Evolutionary conservation across 2,113 vertebrate genomes (phyloP).

Genomic region (Engraulis encrasicolus): DNA sequence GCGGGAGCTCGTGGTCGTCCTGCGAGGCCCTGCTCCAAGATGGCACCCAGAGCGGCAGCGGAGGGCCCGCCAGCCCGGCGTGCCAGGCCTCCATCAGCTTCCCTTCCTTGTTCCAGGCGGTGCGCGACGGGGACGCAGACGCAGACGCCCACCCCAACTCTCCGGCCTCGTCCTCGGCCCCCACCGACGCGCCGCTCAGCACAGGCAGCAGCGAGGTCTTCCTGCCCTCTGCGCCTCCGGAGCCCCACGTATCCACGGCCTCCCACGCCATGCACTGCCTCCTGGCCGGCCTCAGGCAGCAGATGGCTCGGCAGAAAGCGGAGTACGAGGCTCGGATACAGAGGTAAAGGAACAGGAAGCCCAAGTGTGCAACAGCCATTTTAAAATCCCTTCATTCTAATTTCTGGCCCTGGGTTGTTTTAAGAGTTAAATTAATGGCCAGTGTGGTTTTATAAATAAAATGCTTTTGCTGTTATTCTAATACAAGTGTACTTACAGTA

Average conservation of each 20-base stretch:
- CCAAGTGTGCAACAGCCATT: background rate
- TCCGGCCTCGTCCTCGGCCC: slow-evolving; percentile 62
- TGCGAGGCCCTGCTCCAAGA: slow-evolving; percentile 57
- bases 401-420: background rate
- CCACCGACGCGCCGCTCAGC: slow-evolving; percentile 67
- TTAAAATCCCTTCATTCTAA: background rate
- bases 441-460: background rate
- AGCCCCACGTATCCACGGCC: slow-evolving; percentile 48
- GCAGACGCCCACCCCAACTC: slow-evolving; percentile 47
- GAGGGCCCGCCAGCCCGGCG: slow-evolving; percentile 42
- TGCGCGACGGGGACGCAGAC: slow-evolving; percentile 41
- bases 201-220: slow-evolving; percentile 80
- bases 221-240: slow-evolving; percentile 66
- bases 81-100: slow-evolving; percentile 40
- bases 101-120: slow-evolving; percentile 37
- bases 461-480: no score
- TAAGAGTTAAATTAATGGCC: background rate
- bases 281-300: slow-evolving; percentile 70
- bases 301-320: slow-evolving; percentile 74
- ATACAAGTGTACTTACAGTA: no score
- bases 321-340: slow-evolving; percentile 70
- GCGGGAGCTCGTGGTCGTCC: slow-evolving; percentile 63
- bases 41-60: slow-evolving; percentile 36
- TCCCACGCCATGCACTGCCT: slow-evolving; percentile 69
- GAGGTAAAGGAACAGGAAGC: slow-evolving; percentile 68